These are phyloP conservation scores for Siphamia tubifer DNA, from an alignment of 2,113 vertebrate species.

Conservation along the genomic window DNA sequence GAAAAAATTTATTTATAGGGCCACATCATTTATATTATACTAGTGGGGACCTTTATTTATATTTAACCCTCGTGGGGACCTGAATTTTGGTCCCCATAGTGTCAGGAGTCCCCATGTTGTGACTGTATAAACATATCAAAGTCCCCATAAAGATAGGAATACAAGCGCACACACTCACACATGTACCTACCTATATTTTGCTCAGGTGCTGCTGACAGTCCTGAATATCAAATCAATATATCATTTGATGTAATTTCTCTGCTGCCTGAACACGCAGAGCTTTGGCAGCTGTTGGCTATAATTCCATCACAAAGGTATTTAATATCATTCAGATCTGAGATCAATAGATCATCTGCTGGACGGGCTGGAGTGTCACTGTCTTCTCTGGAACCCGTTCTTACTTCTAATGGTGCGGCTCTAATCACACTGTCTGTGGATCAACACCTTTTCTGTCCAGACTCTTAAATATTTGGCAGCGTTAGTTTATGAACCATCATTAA, in stretches of 20 bases:
- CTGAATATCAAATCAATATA: conserved; percentile 63
- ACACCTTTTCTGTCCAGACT: conserved; percentile 1
- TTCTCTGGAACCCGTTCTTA: too few relatives aligned
- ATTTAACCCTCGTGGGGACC: too few relatives aligned
- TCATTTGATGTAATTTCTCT: conserved; percentile 47
- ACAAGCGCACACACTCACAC: neutral
- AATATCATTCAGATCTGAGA: conserved; percentile 41
- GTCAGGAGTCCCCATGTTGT: too few relatives aligned
- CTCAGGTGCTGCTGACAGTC: conserved; percentile 46
- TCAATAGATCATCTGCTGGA: conserved; percentile 45
- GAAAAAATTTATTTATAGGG: too few relatives aligned
- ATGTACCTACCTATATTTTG: conserved; percentile 46
- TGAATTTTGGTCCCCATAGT: too few relatives aligned
- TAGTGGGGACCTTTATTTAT: too few relatives aligned
- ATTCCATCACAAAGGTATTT: conserved; percentile 45
- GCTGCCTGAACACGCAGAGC: conserved; percentile 5
- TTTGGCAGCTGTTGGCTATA: conserved; percentile 21
- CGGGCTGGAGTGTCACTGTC: conserved; percentile 13
- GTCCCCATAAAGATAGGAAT: too few relatives aligned
- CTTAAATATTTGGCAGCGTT: conserved; percentile 23
- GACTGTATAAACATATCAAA: too few relatives aligned
- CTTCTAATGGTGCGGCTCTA: too few relatives aligned
- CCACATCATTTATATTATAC: too few relatives aligned
- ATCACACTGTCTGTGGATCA: conserved; percentile 7
- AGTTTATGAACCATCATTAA: conserved; percentile 12